Evolutionary conservation across 2,797 vertebrate genomes (phyloP).

Genomic region (Xiphorhynchus erythropygius): DNA sequence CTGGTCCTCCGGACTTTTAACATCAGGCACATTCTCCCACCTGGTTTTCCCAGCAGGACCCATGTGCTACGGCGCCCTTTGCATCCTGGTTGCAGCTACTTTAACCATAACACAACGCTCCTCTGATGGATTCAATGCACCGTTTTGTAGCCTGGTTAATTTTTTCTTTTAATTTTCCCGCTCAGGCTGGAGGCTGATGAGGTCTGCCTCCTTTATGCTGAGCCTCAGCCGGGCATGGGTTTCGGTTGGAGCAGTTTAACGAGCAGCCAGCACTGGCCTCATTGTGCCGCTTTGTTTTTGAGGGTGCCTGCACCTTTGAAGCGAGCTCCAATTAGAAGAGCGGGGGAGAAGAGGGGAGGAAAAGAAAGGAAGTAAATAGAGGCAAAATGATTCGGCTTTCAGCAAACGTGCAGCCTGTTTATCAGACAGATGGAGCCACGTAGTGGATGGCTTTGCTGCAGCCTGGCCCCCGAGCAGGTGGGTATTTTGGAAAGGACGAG

Average conservation of each 20-base stretch:
- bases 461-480: slow-evolving; percentile 64
- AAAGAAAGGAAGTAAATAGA: slow-evolving; percentile 51
- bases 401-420: slow-evolving; percentile 40
- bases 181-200: not conserved
- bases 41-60: not conserved
- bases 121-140: not conserved
- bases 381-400: slow-evolving; percentile 46
- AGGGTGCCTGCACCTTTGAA: slow-evolving; percentile 51
- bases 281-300: slow-evolving; percentile 46
- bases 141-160: fast-evolving
- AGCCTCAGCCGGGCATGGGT: not conserved
- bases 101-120: not conserved
- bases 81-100: not conserved
- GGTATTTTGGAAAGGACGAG: slow-evolving; percentile 53
- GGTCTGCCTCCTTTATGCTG: not conserved
- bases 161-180: not conserved
- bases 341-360: not conserved
- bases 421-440: slow-evolving; percentile 65
- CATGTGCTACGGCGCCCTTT: not conserved
- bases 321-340: slow-evolving; percentile 53
- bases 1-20: not conserved
- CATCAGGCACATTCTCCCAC: not conserved
- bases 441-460: slow-evolving; percentile 41
- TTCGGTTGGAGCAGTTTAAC: slow-evolving; percentile 31
- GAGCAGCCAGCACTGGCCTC: slow-evolving; percentile 9